A percentile compares a stretch with the other conserved stretches of the same genome.
Evolutionary conservation across 2,113 vertebrate species (phyloP).

Genomic region (Vulpes vulpes): DNA sequence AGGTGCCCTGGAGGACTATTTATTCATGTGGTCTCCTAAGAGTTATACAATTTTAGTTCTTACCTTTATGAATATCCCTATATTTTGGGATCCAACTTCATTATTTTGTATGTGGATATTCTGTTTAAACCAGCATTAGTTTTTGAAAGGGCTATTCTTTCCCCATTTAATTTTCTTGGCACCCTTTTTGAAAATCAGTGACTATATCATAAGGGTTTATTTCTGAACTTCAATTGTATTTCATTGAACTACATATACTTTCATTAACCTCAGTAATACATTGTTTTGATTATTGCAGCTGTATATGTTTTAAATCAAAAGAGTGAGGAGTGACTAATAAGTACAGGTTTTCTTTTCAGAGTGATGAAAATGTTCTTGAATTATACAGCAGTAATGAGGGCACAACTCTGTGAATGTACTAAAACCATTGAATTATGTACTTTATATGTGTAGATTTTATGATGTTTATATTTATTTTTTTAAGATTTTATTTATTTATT

Average conservation of each 20-base stretch:
- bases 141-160: neutral
- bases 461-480: neutral
- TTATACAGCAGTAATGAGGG: neutral
- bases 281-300: neutral
- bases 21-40: neutral
- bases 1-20: conserved; percentile 90
- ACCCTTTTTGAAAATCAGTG: neutral
- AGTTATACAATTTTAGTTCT: neutral
- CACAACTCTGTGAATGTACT: neutral
- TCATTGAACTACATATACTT: neutral
- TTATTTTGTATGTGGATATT: neutral
- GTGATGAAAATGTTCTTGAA: neutral
- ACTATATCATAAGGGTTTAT: neutral
- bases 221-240: neutral
- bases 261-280: neutral
- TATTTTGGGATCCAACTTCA: neutral
- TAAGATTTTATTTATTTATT: too few relatives aligned
- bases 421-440: neutral
- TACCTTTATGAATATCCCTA: neutral
- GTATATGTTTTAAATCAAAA: neutral
- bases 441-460: neutral
- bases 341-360: neutral
- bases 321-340: neutral
- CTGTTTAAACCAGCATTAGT: neutral
- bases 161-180: neutral